Conservation (phyloP, 2,888 invertebrate genomes). For the Dryomyza anilis region DNA sequence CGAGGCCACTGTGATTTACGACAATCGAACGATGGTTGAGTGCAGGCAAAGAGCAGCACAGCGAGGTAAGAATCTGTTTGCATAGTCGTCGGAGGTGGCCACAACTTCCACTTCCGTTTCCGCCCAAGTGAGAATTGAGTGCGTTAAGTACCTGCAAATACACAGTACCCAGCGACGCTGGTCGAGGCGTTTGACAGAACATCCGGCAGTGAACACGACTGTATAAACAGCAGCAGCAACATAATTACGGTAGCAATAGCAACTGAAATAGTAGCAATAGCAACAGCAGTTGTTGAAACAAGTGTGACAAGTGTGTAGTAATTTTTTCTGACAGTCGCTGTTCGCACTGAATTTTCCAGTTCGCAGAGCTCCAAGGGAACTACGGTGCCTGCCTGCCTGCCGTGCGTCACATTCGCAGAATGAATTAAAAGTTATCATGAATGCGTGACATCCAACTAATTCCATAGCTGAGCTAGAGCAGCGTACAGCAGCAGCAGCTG, state of each 20-base stretch:
- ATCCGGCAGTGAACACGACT: slow-evolving; percentile 6
- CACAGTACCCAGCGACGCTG: not conserved
- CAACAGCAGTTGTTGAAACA: slow-evolving; percentile 19
- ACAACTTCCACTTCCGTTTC: slow-evolving; percentile 40
- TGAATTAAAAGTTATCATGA: slow-evolving; percentile 56
- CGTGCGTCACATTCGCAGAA: slow-evolving; percentile 38
- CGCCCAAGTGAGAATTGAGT: slow-evolving; percentile 43
- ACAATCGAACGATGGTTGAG: slow-evolving; percentile 43
- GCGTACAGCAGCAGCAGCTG: not conserved
- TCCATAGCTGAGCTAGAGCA: slow-evolving; percentile 38
- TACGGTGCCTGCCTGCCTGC: not conserved
- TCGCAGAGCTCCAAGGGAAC: not conserved
- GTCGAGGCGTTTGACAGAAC: slow-evolving; percentile 16
- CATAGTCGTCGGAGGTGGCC: slow-evolving; percentile 39
- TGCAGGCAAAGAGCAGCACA: not conserved
- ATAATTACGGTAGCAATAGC: no score
- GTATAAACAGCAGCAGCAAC: not conserved
- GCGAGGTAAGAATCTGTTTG: slow-evolving; percentile 20
- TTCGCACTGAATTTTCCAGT: not conserved
- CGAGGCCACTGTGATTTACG: slow-evolving; percentile 46
- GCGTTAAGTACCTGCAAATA: slow-evolving; percentile 17
- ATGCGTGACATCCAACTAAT: slow-evolving; percentile 54
- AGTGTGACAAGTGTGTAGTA: slow-evolving; percentile 18
- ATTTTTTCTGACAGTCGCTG: slow-evolving; percentile 10
- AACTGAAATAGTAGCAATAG: slow-evolving; percentile 3